Conservation (phyloP, 2,113 vertebrate species). For the Caranx melampygus region DNA sequence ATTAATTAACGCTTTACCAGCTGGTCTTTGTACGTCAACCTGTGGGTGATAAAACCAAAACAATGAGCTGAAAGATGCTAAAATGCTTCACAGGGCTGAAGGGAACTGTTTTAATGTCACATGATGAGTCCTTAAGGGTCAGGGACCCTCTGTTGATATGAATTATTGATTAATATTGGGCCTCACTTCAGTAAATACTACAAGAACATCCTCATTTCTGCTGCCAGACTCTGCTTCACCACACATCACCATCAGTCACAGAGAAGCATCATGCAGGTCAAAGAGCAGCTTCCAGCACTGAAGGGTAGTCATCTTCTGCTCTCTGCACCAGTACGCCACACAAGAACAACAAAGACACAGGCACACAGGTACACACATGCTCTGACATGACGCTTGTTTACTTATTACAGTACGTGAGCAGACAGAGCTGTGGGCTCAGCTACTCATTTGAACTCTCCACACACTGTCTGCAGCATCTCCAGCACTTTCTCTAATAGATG, state of each 20-base stretch:
- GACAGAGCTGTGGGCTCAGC: slow-evolving; percentile 15
- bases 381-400: slow-evolving; percentile 36
- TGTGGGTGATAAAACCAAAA: no score
- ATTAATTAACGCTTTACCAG: neutral
- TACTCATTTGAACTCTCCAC: slow-evolving; percentile 23
- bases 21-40: no score
- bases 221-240: neutral
- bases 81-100: neutral
- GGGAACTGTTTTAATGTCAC: no score
- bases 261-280: neutral
- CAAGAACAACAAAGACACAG: slow-evolving; percentile 20
- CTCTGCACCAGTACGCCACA: slow-evolving; percentile 1
- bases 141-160: neutral
- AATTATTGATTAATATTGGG: neutral
- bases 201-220: neutral
- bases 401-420: slow-evolving; percentile 20
- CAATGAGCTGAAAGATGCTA: neutral
- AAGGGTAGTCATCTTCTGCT: neutral
- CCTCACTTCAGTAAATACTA: neutral
- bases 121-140: no score
- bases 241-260: slow-evolving; percentile 7
- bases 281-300: neutral
- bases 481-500: slow-evolving; percentile 74
- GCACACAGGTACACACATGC: neutral
- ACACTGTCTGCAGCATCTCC: slow-evolving; percentile 53